Percentiles rank a stretch among this genome's conserved stretches.
Evolutionary conservation across 37 sponge, comb jelly and placozoan genomes (phyloP).

Genomic region (Halichondria panicea): DNA sequence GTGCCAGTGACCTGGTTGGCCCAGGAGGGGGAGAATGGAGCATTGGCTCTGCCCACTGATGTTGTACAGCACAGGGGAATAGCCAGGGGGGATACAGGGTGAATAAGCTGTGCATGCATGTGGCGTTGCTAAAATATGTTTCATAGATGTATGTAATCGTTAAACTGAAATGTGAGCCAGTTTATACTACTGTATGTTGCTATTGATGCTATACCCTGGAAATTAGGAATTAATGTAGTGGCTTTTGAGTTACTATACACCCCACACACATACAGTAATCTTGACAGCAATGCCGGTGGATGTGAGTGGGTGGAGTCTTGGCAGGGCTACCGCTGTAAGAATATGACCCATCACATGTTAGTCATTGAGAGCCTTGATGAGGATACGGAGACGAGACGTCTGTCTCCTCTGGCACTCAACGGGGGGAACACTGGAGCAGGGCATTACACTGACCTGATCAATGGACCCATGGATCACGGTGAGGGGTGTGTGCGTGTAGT

Average conservation of each 20-base stretch:
- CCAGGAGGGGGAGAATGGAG: not conserved
- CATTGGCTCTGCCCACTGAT: conserved; percentile 1
- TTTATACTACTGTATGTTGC: too few relatives aligned
- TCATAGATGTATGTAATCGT: too few relatives aligned
- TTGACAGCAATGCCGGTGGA: conserved; percentile 29
- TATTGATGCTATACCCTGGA: too few relatives aligned
- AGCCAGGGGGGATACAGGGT: conserved; percentile 44
- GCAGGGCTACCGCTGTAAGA: conserved; percentile 72
- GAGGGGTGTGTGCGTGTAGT: not conserved
- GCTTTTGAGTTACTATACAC: not conserved
- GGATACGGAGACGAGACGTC: conserved; percentile 82
- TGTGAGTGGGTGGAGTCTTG: conserved; percentile 58
- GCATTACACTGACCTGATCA: conserved; percentile 82
- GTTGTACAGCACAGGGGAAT: conserved; percentile 52
- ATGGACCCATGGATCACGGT: conserved; percentile 97
- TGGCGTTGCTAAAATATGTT: not conserved
- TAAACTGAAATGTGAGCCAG: too few relatives aligned
- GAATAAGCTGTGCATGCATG: not conserved
- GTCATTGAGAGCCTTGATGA: conserved; percentile 91
- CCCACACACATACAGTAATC: conserved; percentile 6
- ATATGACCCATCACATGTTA: conserved; percentile 74
- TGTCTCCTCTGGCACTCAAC: conserved; percentile 85
- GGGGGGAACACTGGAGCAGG: conserved; percentile 78
- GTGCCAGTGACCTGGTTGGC: conserved; percentile 57
- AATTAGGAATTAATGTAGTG: too few relatives aligned